These are phyloP conservation scores for Eira barbara DNA, from an alignment of 2,113 vertebrate genomes.

Conservation along the genomic window DNA sequence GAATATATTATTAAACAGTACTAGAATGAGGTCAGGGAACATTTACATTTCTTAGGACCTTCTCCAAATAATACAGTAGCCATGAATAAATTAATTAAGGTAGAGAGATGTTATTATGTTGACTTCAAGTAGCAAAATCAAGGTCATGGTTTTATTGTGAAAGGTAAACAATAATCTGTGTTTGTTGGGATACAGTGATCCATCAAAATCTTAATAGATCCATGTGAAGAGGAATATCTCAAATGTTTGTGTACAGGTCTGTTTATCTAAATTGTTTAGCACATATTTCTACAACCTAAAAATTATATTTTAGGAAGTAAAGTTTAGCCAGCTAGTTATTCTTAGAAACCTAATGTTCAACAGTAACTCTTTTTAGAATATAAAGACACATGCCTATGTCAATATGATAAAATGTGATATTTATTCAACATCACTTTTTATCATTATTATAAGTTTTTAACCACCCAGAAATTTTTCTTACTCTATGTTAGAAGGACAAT, in stretches of 20 bases:
- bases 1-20: neutral
- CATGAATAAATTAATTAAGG: neutral
- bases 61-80: neutral
- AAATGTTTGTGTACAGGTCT: neutral
- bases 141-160: neutral
- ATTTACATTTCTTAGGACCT: neutral
- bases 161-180: neutral
- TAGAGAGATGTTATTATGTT: neutral
- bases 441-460: neutral
- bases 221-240: neutral
- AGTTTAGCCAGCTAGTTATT: neutral
- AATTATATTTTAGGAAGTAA: neutral
- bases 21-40: neutral
- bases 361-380: neutral
- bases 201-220: neutral
- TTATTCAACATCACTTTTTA: neutral
- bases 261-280: neutral
- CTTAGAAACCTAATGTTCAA: neutral
- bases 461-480: neutral
- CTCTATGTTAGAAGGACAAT: rapidly evolving
- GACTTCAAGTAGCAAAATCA: neutral
- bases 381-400: neutral
- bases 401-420: neutral
- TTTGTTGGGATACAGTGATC: neutral
- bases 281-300: neutral